These are phyloP conservation scores for Agonopterix arenella DNA, from an alignment of 2,888 invertebrate species.

Conservation along the genomic window DNA sequence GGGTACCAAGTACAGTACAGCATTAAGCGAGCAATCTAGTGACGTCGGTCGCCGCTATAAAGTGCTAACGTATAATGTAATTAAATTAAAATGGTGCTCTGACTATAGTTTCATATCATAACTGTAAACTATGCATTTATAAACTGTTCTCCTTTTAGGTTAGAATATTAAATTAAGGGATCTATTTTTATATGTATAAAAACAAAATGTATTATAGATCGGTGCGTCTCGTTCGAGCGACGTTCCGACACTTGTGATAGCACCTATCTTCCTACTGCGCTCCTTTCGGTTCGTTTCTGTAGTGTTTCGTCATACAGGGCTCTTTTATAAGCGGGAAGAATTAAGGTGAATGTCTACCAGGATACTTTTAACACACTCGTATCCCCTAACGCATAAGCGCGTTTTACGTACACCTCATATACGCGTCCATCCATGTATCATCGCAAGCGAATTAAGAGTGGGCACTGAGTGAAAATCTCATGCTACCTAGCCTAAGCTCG, in stretches of 20 bases:
- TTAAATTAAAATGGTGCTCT: slow-evolving; percentile 62
- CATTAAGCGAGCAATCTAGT: background rate
- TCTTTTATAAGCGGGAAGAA: too few relatives aligned
- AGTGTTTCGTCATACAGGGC: too few relatives aligned
- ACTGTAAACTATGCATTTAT: slow-evolving; percentile 64
- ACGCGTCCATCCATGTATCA: too few relatives aligned
- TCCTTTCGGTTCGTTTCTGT: background rate
- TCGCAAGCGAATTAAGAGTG: too few relatives aligned
- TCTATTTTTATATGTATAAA: slow-evolving; percentile 67
- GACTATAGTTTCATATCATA: slow-evolving; percentile 70
- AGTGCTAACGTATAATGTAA: slow-evolving; percentile 9
- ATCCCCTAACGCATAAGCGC: too few relatives aligned
- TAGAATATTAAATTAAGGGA: slow-evolving; percentile 42
- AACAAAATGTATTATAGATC: slow-evolving; percentile 6
- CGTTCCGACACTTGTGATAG: slow-evolving; percentile 10
- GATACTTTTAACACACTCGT: too few relatives aligned
- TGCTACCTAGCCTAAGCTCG: too few relatives aligned
- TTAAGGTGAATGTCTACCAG: too few relatives aligned
- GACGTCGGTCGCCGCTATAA: slow-evolving; percentile 3
- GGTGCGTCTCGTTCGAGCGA: slow-evolving; percentile 2
- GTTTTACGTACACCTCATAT: too few relatives aligned
- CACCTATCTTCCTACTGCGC: slow-evolving; percentile 4
- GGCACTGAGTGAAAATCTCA: too few relatives aligned
- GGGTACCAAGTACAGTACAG: background rate
- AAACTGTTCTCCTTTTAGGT: slow-evolving; percentile 54